These are phyloP conservation scores for Andricus curvator DNA, from an alignment of 2,888 invertebrate species.

Conservation along the genomic window DNA sequence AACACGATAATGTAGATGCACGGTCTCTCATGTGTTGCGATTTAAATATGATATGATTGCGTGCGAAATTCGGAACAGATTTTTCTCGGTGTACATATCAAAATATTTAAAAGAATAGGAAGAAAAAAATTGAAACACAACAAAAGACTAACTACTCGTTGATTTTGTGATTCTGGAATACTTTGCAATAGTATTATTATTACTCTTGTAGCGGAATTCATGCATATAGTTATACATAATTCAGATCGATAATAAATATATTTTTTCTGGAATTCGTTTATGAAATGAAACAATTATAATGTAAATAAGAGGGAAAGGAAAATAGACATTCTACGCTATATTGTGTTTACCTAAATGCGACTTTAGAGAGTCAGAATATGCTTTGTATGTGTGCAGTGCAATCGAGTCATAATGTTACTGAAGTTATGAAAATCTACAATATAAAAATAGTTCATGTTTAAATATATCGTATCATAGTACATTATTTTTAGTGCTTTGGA, in stretches of 20 bases:
- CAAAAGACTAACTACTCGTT: constrained; percentile 13
- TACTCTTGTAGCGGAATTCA: constrained; percentile 17
- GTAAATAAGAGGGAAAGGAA: constrained; percentile 7
- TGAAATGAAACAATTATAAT: constrained; percentile 10
- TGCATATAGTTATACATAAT: constrained; percentile 23
- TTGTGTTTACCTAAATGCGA: constrained; percentile 8
- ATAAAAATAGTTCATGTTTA: constrained; percentile 12
- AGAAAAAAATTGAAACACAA: background rate
- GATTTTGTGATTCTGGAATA: constrained; percentile 26
- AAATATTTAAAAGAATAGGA: background rate
- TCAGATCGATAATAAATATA: constrained; percentile 28
- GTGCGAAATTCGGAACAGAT: too few species aligned
- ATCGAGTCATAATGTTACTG: constrained; percentile 14
- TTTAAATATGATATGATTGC: too few species aligned
- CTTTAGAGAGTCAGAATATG: background rate
- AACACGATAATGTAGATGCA: too few species aligned
- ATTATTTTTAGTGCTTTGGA: constrained; percentile 19
- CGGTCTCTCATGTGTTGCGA: too few species aligned
- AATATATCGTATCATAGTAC: constrained; percentile 13
- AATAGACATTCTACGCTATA: constrained; percentile 23
- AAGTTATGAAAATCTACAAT: constrained; percentile 20
- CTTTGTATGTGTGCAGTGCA: constrained; percentile 10
- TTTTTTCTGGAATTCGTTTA: constrained; percentile 23
- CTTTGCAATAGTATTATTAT: constrained; percentile 28
- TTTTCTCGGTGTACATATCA: background rate